phyloP scores from a whole-genome alignment of 2,113 vertebrate species.

The Eulemur macaco region DNA sequence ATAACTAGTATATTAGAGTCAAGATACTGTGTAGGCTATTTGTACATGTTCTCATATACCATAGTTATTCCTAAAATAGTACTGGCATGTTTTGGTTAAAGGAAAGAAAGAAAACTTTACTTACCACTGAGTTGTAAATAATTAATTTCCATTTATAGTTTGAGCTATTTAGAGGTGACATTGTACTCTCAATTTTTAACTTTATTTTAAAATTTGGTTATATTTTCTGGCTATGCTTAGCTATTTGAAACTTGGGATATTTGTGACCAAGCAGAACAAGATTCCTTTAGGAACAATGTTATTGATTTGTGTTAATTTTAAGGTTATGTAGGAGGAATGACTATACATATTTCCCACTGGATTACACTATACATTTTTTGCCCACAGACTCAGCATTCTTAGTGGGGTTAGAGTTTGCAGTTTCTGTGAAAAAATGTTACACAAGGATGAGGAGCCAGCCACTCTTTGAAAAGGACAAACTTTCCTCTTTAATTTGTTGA shows the following conservation, averaged over 20 bases:
- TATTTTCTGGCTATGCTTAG: background rate
- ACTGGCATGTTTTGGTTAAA: constrained; percentile 75
- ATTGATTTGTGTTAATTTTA: background rate
- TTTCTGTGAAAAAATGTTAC: background rate
- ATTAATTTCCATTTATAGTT: constrained; percentile 73
- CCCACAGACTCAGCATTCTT: background rate
- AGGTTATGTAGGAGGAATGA: background rate
- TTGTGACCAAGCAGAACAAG: background rate
- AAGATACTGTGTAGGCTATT: constrained; percentile 68
- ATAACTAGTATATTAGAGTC: constrained; percentile 61
- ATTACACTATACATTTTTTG: background rate
- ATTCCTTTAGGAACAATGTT: background rate
- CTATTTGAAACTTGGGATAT: background rate
- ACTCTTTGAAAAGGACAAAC: background rate
- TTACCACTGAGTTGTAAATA: constrained; percentile 76
- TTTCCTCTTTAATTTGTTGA: background rate
- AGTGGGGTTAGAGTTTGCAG: background rate
- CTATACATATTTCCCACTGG: background rate
- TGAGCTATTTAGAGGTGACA: constrained; percentile 62
- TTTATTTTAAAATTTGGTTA: constrained; percentile 62
- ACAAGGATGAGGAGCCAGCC: background rate
- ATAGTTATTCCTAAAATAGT: constrained; percentile 75
- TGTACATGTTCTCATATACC: constrained; percentile 61
- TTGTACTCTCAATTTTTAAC: constrained; percentile 60
- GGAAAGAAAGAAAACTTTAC: constrained; percentile 66